A percentile compares a stretch with the other conserved stretches of the same genome.
Conservation (phyloP, 1,140 invertebrate genomes). For the Chymomyza costata region DNA sequence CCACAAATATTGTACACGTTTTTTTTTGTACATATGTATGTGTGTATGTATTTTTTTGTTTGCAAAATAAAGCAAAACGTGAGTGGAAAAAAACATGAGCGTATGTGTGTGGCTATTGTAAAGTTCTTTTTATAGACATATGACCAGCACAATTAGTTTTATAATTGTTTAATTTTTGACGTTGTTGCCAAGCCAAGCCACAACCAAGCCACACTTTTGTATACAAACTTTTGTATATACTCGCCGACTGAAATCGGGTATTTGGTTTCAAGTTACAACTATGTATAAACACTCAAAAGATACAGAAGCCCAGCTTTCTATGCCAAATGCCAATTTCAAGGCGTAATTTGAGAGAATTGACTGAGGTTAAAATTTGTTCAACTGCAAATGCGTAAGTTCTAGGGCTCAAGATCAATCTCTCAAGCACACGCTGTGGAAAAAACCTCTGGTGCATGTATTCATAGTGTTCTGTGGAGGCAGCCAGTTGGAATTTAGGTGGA, state of each 20-base stretch:
- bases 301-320: too few species aligned
- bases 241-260: too few species aligned
- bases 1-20: slow-evolving; percentile 21
- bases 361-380: slow-evolving; percentile 49
- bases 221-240: too few species aligned
- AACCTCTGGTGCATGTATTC: slow-evolving; percentile 23
- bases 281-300: too few species aligned
- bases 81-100: slow-evolving; percentile 9
- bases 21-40: too few species aligned
- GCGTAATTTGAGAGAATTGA: slow-evolving; percentile 1
- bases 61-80: slow-evolving; percentile 14
- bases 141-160: slow-evolving; percentile 36
- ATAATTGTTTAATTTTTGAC: slow-evolving; percentile 35
- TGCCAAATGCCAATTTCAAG: too few species aligned
- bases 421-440: slow-evolving; percentile 44
- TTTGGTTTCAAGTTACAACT: too few species aligned
- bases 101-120: slow-evolving; percentile 6
- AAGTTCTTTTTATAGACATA: background rate
- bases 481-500: background rate
- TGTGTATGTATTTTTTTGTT: too few species aligned
- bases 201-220: background rate
- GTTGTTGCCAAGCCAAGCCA: slow-evolving; percentile 39
- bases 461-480: background rate
- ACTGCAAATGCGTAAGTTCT: slow-evolving; percentile 10
- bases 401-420: slow-evolving; percentile 38